phyloP scores from a whole-genome alignment of 2,797 vertebrate genomes.

The Ctenochaetus hawaiiensis region DNA sequence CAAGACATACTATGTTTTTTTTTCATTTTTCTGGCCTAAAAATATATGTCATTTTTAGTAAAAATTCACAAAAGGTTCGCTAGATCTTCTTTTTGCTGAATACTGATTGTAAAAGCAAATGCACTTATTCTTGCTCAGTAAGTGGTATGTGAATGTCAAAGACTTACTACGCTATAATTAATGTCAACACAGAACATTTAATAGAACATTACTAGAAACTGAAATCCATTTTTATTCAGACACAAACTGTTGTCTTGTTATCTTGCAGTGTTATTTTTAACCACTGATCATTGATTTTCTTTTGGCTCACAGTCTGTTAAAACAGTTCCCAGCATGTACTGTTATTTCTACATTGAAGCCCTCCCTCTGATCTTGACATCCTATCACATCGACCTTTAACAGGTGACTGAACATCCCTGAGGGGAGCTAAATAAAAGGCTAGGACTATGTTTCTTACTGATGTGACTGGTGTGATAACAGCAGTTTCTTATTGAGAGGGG shows the following conservation, averaged over 20 bases:
- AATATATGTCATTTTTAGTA: too few relatives aligned
- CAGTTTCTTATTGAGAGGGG: constrained; percentile 63
- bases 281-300: constrained; percentile 30
- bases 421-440: constrained; percentile 65
- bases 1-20: too few relatives aligned
- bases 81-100: not conserved
- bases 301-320: constrained; percentile 29
- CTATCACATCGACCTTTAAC: constrained; percentile 72
- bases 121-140: not conserved
- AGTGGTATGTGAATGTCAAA: not conserved
- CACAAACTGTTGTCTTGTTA: not conserved
- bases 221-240: constrained; percentile 3
- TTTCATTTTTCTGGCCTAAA: too few relatives aligned
- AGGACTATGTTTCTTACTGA: constrained; percentile 69
- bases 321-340: constrained; percentile 30
- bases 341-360: constrained; percentile 33
- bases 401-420: constrained; percentile 67
- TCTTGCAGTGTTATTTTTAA: constrained; percentile 33
- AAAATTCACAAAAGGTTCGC: not conserved
- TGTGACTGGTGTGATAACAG: constrained; percentile 78
- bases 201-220: not conserved
- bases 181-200: not conserved
- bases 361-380: constrained; percentile 62
- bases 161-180: not conserved
- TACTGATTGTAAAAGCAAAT: not conserved